A percentile compares a stretch with the other conserved stretches of the same genome.
Evolutionary conservation across 2,888 invertebrate species (phyloP).

Genomic region (Pristionchus japonicus): DNA sequence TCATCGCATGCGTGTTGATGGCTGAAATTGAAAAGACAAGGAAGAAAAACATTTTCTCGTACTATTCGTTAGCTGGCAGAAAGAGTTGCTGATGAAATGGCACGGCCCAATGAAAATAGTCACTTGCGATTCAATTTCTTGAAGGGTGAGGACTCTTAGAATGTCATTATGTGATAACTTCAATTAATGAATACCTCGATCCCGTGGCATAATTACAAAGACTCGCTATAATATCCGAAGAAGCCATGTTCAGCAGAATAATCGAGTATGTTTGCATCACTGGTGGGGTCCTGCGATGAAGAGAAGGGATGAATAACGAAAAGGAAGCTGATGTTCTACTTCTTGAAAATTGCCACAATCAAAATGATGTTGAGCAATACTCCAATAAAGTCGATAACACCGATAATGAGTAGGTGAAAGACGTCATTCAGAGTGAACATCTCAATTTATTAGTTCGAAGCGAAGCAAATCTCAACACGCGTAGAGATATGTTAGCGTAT

Average conservation of each 20-base stretch:
- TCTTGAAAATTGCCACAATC: background rate
- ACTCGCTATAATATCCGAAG: background rate
- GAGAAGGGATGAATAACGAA: background rate
- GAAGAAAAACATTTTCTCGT: background rate
- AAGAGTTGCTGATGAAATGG: background rate
- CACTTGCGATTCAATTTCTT: background rate
- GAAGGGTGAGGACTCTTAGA: background rate
- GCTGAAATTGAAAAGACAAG: background rate
- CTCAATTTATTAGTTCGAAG: background rate
- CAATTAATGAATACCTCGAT: background rate
- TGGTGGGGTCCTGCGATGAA: background rate
- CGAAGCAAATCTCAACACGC: background rate
- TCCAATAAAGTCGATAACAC: background rate
- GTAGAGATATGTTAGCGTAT: background rate
- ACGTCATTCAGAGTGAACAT: background rate
- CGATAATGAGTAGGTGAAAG: background rate
- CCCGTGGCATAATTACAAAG: background rate
- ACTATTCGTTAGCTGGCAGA: background rate
- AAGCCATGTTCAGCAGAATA: background rate
- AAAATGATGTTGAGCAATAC: background rate
- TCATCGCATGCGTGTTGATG: background rate
- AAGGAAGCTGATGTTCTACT: background rate
- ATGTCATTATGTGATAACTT: background rate
- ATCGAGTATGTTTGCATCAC: background rate
- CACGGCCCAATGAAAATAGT: background rate